These are phyloP conservation scores for Corydoras sp. DNA, from an alignment of 2,113 vertebrate genomes.

Conservation along the genomic window DNA sequence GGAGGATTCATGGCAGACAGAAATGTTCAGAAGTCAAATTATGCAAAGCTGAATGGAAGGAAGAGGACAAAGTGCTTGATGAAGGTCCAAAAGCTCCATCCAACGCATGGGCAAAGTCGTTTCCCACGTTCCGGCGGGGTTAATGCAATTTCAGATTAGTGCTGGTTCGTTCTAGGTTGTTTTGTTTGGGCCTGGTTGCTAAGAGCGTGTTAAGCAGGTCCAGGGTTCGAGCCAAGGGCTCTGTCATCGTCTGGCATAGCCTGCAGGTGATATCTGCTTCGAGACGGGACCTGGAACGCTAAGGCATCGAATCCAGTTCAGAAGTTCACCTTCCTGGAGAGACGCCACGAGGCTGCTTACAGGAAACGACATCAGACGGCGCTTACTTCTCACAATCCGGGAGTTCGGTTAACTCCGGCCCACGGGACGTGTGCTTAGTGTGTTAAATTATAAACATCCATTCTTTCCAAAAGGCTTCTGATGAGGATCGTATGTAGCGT, in stretches of 20 bases:
- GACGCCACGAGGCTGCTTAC: not conserved
- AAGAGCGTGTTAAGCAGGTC: conserved; percentile 48
- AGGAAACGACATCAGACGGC: conserved; percentile 8
- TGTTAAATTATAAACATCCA: not conserved
- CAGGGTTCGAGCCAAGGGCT: conserved; percentile 27
- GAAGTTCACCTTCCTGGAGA: not conserved
- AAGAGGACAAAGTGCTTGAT: not conserved
- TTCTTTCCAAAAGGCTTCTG: not conserved
- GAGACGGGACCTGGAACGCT: conserved; percentile 1
- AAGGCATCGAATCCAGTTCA: conserved; percentile 4
- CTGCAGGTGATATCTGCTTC: not conserved
- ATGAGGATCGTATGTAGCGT: too few species aligned
- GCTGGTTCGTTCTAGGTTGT: conserved; percentile 40
- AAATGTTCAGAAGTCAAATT: conserved; percentile 9
- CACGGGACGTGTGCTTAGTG: not conserved
- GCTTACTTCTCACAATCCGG: not conserved
- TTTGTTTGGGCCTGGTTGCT: conserved; percentile 57
- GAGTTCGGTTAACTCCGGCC: not conserved
- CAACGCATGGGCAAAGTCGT: not conserved
- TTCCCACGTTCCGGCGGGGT: conserved; percentile 26
- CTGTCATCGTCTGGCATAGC: conserved; percentile 12
- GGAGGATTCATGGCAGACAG: not conserved
- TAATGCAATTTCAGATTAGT: conserved; percentile 30
- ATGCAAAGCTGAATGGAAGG: conserved; percentile 6
- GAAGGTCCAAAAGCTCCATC: not conserved